Evolutionary conservation across 2,113 vertebrate species (phyloP).

Genomic region (Hemiprocne comata): DNA sequence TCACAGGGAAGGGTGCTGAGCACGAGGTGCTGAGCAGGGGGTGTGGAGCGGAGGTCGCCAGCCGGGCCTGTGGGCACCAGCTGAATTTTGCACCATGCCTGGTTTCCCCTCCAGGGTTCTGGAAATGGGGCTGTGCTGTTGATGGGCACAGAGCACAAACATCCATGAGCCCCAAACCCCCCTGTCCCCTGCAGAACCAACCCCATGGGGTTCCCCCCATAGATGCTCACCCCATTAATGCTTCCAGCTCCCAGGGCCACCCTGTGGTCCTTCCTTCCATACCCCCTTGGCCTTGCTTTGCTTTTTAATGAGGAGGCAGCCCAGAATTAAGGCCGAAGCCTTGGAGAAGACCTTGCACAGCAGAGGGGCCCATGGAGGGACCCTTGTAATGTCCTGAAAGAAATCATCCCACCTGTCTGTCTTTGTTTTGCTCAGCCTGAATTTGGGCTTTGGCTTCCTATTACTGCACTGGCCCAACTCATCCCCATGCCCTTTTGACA

Average conservation of each 20-base stretch:
- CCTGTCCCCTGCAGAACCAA: background rate
- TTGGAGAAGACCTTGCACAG: background rate
- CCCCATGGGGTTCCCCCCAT: background rate
- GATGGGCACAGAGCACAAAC: background rate
- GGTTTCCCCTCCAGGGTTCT: background rate
- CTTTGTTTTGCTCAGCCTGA: background rate
- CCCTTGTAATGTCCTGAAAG: accelerated
- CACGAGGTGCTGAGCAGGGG: no score
- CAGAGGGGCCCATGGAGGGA: accelerated
- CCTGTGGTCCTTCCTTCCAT: accelerated
- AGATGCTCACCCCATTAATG: background rate
- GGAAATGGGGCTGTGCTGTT: background rate
- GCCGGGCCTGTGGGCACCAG: no score
- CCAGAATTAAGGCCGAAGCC: background rate
- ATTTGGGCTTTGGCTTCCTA: background rate
- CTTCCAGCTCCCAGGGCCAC: background rate
- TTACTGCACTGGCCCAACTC: background rate
- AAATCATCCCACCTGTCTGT: background rate
- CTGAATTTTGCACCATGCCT: background rate
- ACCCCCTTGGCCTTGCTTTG: accelerated
- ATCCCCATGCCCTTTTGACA: accelerated
- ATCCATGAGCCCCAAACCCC: background rate
- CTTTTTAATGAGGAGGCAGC: background rate
- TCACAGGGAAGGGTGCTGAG: no score
- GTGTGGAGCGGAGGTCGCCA: background rate